Evolutionary conservation across 2,113 vertebrate species (phyloP).

Genomic region (Ia io): DNA sequence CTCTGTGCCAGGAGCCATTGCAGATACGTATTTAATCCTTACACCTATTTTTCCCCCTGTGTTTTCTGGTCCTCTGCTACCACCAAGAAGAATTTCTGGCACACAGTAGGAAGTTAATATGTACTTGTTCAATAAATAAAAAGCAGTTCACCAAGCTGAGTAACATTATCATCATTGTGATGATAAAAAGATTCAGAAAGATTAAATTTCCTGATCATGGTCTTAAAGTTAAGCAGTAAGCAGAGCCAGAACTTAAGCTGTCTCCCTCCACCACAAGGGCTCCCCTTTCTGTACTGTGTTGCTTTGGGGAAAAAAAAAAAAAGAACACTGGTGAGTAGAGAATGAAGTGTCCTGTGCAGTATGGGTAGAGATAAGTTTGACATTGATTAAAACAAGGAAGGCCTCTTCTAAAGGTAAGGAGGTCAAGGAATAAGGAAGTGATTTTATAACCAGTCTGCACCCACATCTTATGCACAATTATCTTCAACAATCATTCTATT

Average conservation of each 20-base stretch:
- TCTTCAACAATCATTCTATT: background rate
- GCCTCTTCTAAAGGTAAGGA: background rate
- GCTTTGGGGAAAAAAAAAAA: background rate
- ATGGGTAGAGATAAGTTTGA: background rate
- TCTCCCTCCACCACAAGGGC: background rate
- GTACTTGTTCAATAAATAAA: background rate
- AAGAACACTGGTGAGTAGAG: background rate
- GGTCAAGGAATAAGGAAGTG: background rate
- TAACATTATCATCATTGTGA: background rate
- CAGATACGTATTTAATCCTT: background rate
- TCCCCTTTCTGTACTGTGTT: background rate
- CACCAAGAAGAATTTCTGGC: background rate
- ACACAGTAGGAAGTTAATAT: background rate
- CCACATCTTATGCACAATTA: background rate
- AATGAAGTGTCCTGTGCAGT: background rate
- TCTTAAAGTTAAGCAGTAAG: background rate
- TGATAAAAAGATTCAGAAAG: background rate
- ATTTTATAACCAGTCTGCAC: background rate
- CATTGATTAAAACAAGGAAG: background rate
- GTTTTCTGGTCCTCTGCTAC: background rate
- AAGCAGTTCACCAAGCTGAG: background rate
- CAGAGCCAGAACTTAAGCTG: background rate
- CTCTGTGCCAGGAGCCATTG: background rate
- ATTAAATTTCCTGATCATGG: background rate
- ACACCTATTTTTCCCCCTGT: background rate